A percentile compares a stretch with the other conserved stretches of the same genome.
Conservation (phyloP, 2,888 invertebrate species). For the Campoplex capitator region DNA sequence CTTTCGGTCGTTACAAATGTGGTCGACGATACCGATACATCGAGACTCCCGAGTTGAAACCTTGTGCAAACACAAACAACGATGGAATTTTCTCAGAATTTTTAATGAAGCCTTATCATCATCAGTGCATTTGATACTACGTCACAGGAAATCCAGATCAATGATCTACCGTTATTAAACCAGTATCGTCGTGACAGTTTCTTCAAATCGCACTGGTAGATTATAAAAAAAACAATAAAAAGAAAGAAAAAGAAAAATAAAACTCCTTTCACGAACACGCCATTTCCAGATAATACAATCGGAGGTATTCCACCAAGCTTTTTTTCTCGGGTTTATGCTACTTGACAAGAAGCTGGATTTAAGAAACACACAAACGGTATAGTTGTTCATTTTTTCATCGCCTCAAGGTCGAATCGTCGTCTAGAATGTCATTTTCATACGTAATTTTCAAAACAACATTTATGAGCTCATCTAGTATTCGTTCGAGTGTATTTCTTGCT, state of each 20-base stretch:
- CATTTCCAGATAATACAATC: neutral
- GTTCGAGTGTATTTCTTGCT: too few relatives aligned
- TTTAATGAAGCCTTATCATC: constrained; percentile 13
- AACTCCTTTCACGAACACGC: neutral
- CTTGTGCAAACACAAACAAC: constrained; percentile 6
- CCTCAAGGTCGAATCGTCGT: neutral
- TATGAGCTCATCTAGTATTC: too few relatives aligned
- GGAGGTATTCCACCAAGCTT: neutral
- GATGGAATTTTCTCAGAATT: constrained; percentile 19
- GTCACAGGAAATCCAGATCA: constrained; percentile 29
- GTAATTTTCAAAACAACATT: neutral
- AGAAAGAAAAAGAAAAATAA: neutral
- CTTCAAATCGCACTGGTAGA: neutral
- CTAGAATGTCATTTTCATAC: neutral
- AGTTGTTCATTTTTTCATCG: neutral
- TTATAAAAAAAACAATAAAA: neutral
- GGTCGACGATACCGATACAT: constrained; percentile 21
- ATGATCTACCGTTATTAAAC: constrained; percentile 16
- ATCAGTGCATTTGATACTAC: neutral
- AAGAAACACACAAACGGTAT: neutral
- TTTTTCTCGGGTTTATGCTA: neutral
- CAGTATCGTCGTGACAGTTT: neutral
- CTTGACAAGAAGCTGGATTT: neutral
- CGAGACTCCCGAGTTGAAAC: constrained; percentile 3
- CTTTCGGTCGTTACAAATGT: constrained; percentile 3